phyloP scores from a whole-genome alignment of 64 coral and sea anemone species.

The Astreopora myriophthalma region DNA sequence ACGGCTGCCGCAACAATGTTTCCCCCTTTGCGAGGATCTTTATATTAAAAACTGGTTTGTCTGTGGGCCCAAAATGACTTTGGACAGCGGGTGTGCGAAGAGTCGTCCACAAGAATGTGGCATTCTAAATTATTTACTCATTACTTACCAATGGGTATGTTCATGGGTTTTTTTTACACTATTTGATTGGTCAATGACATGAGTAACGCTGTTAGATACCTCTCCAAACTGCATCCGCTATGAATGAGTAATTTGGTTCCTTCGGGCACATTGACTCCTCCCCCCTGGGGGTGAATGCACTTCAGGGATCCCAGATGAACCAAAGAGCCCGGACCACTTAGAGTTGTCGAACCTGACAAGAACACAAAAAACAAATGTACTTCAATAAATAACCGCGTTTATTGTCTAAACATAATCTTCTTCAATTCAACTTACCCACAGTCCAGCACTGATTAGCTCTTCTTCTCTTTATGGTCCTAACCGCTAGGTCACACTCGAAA shows the following conservation, averaged over 20 bases:
- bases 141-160: too few relatives aligned
- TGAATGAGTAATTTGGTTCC: constrained; percentile 84
- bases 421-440: constrained; percentile 65
- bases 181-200: too few relatives aligned
- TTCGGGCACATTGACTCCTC: constrained; percentile 45
- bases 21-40: too few relatives aligned
- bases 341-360: constrained; percentile 41
- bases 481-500: constrained; percentile 89
- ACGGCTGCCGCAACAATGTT: too few relatives aligned
- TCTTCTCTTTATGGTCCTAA: constrained; percentile 90
- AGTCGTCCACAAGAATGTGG: too few relatives aligned
- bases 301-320: constrained; percentile 83
- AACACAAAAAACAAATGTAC: neutral
- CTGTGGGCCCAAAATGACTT: too few relatives aligned
- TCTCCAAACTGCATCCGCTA: constrained; percentile 74
- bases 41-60: too few relatives aligned
- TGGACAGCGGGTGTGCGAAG: too few relatives aligned
- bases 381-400: too few relatives aligned
- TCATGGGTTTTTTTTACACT: too few relatives aligned
- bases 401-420: too few relatives aligned
- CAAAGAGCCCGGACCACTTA: constrained; percentile 88
- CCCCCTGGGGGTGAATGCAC: constrained; percentile 80
- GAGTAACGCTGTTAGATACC: constrained; percentile 51
- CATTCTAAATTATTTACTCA: too few relatives aligned
- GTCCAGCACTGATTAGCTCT: constrained; percentile 84